Conservation (phyloP, 2,113 vertebrate species). For the Forbesichthys agassizii region DNA sequence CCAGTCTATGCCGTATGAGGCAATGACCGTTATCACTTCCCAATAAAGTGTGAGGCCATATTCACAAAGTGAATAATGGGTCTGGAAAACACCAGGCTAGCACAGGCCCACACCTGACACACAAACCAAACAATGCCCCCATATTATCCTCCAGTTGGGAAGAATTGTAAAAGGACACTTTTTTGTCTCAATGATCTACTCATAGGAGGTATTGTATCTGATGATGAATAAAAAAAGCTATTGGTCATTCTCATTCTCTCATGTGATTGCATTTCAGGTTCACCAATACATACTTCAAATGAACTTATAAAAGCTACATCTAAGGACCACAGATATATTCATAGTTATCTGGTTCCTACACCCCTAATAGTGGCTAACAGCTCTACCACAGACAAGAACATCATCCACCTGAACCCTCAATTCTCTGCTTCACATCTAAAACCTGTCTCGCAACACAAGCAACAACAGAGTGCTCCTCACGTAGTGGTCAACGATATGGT, state of each 20-base stretch:
- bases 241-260: background rate
- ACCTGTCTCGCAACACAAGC: constrained; percentile 8
- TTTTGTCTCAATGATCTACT: background rate
- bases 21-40: too few relatives aligned
- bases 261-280: constrained; percentile 58
- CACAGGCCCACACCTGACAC: too few relatives aligned
- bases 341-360: constrained; percentile 62
- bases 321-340: constrained; percentile 14
- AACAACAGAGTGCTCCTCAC: constrained; percentile 7
- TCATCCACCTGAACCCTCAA: constrained; percentile 14
- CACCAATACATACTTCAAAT: constrained; percentile 30
- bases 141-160: too few relatives aligned
- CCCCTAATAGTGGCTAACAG: constrained; percentile 60
- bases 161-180: background rate
- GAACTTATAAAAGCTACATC: constrained; percentile 26
- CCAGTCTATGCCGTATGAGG: too few relatives aligned
- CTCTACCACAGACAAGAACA: constrained; percentile 27
- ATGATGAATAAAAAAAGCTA: background rate
- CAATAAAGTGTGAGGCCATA: too few relatives aligned
- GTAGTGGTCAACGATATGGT: constrained; percentile 37
- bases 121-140: too few relatives aligned
- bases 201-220: background rate
- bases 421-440: constrained; percentile 10
- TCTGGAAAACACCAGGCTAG: too few relatives aligned
- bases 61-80: too few relatives aligned